Conservation (phyloP, 37 sponge, comb jelly and placozoan genomes). For the Agelas oroides region DNA sequence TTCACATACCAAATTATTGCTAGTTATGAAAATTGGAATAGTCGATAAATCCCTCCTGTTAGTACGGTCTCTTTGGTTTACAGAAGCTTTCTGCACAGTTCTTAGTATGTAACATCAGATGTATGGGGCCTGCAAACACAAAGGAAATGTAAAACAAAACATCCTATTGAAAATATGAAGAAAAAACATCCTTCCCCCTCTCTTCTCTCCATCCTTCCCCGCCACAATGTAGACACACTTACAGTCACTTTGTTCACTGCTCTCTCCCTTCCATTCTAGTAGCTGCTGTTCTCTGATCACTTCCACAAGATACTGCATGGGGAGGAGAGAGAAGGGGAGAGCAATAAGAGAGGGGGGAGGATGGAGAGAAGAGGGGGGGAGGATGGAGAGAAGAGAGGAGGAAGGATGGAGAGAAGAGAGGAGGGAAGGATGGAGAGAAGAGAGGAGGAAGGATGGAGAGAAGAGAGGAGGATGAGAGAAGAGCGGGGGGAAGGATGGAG, state of each 20-base stretch:
- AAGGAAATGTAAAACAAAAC: not conserved
- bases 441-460: too few species aligned
- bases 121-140: not conserved
- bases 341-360: not conserved
- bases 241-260: constrained; percentile 1
- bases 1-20: too few species aligned
- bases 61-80: constrained; percentile 52
- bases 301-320: constrained; percentile 43
- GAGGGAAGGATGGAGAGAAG: too few species aligned
- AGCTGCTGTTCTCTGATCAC: constrained; percentile 50
- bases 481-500: too few species aligned
- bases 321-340: not conserved
- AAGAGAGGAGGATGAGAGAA: too few species aligned
- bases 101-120: not conserved
- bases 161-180: not conserved
- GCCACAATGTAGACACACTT: too few species aligned
- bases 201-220: too few species aligned
- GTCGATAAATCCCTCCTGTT: not conserved
- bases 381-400: too few species aligned
- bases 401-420: too few species aligned
- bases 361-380: too few species aligned
- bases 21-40: too few species aligned
- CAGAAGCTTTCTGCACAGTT: constrained; percentile 2
- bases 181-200: too few species aligned
- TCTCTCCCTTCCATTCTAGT: constrained; percentile 19